Evolutionary conservation across 2,888 invertebrate species (phyloP), one percentile per base, ranked within the genome.

Genomic region (Coronaproctus castanopsis): DNA sequence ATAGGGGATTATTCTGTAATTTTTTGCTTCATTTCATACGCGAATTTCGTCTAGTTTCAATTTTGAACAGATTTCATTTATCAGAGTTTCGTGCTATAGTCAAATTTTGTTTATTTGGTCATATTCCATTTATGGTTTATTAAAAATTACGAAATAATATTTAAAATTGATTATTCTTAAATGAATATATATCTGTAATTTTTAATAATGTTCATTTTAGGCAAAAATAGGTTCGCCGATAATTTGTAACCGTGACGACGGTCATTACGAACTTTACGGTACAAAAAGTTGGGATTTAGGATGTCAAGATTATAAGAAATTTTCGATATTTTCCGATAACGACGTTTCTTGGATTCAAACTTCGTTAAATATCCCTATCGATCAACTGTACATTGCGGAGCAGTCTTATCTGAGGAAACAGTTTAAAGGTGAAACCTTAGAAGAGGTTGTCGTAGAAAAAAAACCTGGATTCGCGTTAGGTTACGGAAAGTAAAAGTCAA

Each of bases 221-320:
- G 68, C 75, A 5, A 88, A 88, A 69, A 77, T 80, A 57, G 89
- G 89, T 55, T 85, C 86, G 65, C 88, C 87, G 0, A 72, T 89
- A 55, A 87, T 87, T 3, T 89, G 88, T 69, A 80, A 82, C 14
- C 78, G 77, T 10, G 81, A 80, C 1, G 78, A 82, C 63, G 82
- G 80, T 18, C 77, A 77, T 63, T 84, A 80, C 68, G 79, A 80
- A 5, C 75, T 89, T 22, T 76, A 81, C 66, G 88, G 87, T 60
- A 74, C 87, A 63, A 87, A 82, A 73, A 81, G 82, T 24, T 82
- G 82, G 76, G 87, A 87, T 67, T 82, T 83, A 24, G 83, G 84
- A 59, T 79, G 79, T 65, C 71, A 73, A 50, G 60, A 72, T 54
- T 66, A 70, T 55, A 69, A 69, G 2, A 72, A 72, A 64, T 71